phyloP scores from a whole-genome alignment of 2,113 vertebrate genomes.

The Oostethus manadensis region DNA sequence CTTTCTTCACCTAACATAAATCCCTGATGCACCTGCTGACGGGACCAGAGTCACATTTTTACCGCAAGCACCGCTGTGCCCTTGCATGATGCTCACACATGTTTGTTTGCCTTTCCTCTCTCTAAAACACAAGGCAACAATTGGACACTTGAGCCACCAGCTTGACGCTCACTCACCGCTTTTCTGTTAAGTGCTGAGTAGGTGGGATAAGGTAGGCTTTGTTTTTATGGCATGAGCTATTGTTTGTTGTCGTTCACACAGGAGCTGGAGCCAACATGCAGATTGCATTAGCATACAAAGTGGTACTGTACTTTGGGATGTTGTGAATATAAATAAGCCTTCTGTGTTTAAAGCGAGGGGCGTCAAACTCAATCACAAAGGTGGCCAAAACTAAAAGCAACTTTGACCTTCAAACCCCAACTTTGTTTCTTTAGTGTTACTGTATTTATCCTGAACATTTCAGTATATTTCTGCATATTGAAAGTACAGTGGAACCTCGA shows the following conservation, averaged over 20 bases:
- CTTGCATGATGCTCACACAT: no score
- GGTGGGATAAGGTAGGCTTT: constrained; percentile 5
- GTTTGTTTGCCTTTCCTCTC: background rate
- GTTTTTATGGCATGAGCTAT: no score
- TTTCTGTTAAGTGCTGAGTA: constrained; percentile 4
- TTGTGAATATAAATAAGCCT: background rate
- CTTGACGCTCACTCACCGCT: background rate
- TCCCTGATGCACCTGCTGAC: background rate
- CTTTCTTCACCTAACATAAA: no score
- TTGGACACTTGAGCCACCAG: background rate
- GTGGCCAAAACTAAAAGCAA: no score
- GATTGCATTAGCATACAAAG: background rate
- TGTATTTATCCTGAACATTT: no score
- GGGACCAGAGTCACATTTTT: background rate
- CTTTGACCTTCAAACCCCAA: no score
- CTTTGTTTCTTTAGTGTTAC: no score
- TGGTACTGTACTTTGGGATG: no score
- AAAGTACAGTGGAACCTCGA: no score
- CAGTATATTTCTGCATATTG: no score
- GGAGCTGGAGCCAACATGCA: constrained; percentile 8
- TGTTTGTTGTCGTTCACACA: constrained; percentile 12
- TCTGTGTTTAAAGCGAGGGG: background rate
- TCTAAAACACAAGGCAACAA: background rate
- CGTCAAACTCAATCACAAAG: no score
- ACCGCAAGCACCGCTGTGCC: background rate